These are phyloP conservation scores for Capitulum mitella DNA, from an alignment of 2,888 invertebrate species.

Conservation along the genomic window DNA sequence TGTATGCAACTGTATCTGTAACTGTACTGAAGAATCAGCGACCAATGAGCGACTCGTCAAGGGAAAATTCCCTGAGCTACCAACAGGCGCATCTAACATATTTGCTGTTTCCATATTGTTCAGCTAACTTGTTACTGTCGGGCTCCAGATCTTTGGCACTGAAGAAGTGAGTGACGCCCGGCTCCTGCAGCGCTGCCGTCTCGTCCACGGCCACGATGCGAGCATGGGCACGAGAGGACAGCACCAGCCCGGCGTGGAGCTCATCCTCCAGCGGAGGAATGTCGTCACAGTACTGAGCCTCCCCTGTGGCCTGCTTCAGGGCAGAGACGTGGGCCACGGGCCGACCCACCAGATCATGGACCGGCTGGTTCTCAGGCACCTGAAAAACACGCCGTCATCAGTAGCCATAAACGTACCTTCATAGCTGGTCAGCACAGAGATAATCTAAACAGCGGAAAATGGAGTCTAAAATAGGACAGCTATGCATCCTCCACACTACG, in stretches of 20 bases:
- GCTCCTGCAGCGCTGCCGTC: slow-evolving; percentile 47
- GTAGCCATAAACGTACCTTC: no score
- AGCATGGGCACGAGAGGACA: slow-evolving; percentile 75
- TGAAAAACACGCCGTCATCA: no score
- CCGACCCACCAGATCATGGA: slow-evolving; percentile 64
- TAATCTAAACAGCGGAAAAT: no score
- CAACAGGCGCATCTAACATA: no score
- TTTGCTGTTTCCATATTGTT: no score
- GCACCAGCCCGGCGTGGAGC: slow-evolving; percentile 68
- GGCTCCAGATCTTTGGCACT: slow-evolving; percentile 44
- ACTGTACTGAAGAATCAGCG: no score
- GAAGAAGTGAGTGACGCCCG: slow-evolving; percentile 46
- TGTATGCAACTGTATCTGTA: no score
- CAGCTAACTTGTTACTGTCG: slow-evolving; percentile 38
- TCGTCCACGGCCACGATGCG: slow-evolving; percentile 67
- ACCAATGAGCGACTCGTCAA: no score
- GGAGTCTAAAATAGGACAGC: no score
- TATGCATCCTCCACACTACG: no score
- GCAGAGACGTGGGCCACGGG: slow-evolving; percentile 75
- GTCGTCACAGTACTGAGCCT: slow-evolving; percentile 87
- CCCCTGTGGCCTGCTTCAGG: slow-evolving; percentile 80
- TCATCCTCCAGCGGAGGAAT: slow-evolving; percentile 69
- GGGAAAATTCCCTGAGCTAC: no score
- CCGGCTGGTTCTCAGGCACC: slow-evolving; percentile 50
- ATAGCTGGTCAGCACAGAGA: no score